Evolutionary conservation across 2,888 invertebrate species (phyloP), one percentile per base, ranked within the genome.

Genomic region (Ectemnius lituratus): DNA sequence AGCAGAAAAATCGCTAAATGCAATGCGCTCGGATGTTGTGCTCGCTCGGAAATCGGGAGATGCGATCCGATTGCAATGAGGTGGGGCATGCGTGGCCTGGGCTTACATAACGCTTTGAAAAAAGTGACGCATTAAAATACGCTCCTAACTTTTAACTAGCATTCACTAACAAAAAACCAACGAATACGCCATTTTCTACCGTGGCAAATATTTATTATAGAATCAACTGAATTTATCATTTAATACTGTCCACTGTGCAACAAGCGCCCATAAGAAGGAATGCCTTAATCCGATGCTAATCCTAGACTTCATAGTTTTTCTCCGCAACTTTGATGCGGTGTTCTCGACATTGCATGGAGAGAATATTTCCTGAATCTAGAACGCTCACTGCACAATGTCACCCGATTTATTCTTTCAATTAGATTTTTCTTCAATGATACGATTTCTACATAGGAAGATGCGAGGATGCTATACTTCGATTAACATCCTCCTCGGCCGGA

Each of bases 21-120:
- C 52, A 11, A 28, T 59, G 23, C 27, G 47, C 16, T 14, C 37
- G 56, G 20, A 20, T 20, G 20, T 20, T 20, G 28, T 37, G 28
- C 28, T 37, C 28, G 28, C 28, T 37, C 37, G 37, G 37, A 11
- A 23, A 37, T 37, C 37, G 5, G 8, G 37, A 37, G 37, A 37
- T 37, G 6, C 37, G 37, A 37, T 37, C 37, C 37, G 37, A 37
- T 37, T 11, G 37, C 37, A 37, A 27, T 57, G 27, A 67, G 60
- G 37, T 57, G 27, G 62, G 60, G 37, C 47, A 28, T 28, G 49
- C 16, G 27, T 56, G 6, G 5, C 11, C 37, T 11, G 37, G 46
- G 8, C n/a, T 74, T 74, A 57, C 59, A 4, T 67, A 63, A 75
- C 20, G 20, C 4, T n/a, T 37, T 6, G n/a, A n/a, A 60, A 14